phyloP scores from a whole-genome alignment of 1,140 invertebrate species.

The Bradynema listronoti region DNA sequence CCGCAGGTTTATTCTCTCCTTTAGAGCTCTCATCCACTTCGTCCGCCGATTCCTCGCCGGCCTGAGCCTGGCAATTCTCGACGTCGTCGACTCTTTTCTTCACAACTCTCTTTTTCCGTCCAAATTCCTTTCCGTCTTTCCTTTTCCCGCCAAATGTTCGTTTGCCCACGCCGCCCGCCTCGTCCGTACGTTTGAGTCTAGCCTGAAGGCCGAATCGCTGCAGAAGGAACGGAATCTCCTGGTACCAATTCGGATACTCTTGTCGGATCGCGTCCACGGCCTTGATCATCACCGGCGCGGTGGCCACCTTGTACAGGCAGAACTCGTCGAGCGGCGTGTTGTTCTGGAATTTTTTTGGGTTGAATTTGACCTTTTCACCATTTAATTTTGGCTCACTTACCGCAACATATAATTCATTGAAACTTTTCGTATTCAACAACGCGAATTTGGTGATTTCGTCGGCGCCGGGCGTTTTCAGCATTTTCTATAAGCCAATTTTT shows the following conservation, averaged over 20 bases:
- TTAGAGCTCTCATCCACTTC: too few species aligned
- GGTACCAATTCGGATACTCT: constrained; percentile 3
- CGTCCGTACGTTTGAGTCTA: too few species aligned
- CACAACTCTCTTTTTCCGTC: too few species aligned
- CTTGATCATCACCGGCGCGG: neutral
- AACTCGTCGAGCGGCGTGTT: neutral
- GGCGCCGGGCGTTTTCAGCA: constrained; percentile 4
- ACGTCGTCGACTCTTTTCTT: too few species aligned
- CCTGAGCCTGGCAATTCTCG: too few species aligned
- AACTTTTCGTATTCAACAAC: neutral
- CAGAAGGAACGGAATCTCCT: constrained; percentile 10
- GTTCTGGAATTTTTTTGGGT: neutral
- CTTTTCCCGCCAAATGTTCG: too few species aligned
- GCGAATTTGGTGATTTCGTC: constrained; percentile 10
- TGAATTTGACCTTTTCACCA: neutral
- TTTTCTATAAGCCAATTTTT: neutral
- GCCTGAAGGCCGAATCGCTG: neutral
- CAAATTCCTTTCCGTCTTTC: too few species aligned
- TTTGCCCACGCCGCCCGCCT: too few species aligned
- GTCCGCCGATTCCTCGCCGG: too few species aligned
- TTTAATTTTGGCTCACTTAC: neutral
- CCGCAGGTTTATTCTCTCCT: too few species aligned
- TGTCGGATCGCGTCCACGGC: constrained; percentile 8
- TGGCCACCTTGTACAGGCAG: neutral
- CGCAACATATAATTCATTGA: neutral